Conservation (phyloP, 35 echinoderm and acorn worm species). For the Apostichopus californicus region DNA sequence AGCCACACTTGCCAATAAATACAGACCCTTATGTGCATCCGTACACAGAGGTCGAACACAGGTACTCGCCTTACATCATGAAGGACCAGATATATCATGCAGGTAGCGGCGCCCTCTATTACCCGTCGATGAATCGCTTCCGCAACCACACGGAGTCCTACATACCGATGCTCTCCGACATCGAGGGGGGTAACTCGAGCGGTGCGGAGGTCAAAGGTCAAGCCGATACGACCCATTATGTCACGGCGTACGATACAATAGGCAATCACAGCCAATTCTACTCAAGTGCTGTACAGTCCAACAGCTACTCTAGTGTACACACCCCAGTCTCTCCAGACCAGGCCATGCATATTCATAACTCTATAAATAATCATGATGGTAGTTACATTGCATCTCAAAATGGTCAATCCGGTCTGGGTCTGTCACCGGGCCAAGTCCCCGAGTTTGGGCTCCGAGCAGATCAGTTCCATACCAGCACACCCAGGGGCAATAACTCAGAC, state of each 20-base stretch:
- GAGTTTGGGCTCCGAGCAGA: background rate
- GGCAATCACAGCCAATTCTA: background rate
- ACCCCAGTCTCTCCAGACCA: background rate
- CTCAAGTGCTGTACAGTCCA: background rate
- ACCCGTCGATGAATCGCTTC: background rate
- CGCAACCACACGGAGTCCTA: constrained; percentile 17
- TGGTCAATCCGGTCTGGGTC: background rate
- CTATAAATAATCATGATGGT: constrained; percentile 12
- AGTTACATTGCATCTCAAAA: constrained; percentile 33
- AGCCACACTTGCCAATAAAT: constrained; percentile 54
- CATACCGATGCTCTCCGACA: constrained; percentile 42
- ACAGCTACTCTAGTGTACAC: background rate
- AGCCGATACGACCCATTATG: background rate
- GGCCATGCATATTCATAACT: background rate
- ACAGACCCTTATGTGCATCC: constrained; percentile 27
- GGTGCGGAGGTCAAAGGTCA: constrained; percentile 22
- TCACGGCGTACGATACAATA: constrained; percentile 1
- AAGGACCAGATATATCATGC: background rate
- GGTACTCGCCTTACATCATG: constrained; percentile 24
- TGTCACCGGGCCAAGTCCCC: background rate
- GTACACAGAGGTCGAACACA: background rate
- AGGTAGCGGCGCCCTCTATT: background rate
- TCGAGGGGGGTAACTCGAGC: constrained; percentile 28
- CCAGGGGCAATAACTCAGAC: background rate
- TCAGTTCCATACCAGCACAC: constrained; percentile 46